phyloP scores from a whole-genome alignment of 2,113 vertebrate species.

The Scortum barcoo region DNA sequence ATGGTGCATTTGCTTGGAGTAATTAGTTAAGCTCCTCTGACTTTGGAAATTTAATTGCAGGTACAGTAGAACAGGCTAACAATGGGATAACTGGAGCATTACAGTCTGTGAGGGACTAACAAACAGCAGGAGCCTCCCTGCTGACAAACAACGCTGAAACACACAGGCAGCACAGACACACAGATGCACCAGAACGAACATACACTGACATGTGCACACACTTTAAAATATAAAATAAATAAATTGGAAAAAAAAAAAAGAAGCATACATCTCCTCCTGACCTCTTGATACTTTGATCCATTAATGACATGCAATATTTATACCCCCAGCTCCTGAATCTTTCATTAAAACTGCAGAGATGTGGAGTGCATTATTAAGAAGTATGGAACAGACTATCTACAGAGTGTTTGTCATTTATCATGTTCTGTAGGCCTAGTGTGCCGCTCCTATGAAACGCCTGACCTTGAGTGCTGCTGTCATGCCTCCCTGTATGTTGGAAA shows the following conservation, averaged over 20 bases:
- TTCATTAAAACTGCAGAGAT: slow-evolving; percentile 67
- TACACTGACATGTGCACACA: not conserved
- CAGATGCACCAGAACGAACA: not conserved
- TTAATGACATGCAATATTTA: slow-evolving; percentile 78
- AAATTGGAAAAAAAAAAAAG: slow-evolving; percentile 6
- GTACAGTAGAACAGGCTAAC: slow-evolving; percentile 72
- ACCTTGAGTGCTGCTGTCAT: slow-evolving; percentile 61
- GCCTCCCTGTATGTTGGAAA: slow-evolving; percentile 27
- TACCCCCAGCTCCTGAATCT: slow-evolving; percentile 69
- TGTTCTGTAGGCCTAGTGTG: slow-evolving; percentile 23
- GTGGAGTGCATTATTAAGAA: slow-evolving; percentile 66
- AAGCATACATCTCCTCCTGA: slow-evolving; percentile 45
- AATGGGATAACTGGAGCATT: slow-evolving; percentile 76
- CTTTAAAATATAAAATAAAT: too few species aligned
- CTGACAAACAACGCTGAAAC: slow-evolving; percentile 33
- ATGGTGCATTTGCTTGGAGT: slow-evolving; percentile 74
- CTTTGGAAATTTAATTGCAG: slow-evolving; percentile 83
- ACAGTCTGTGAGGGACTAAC: slow-evolving; percentile 56
- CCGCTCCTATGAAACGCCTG: slow-evolving; percentile 30
- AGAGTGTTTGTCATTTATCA: slow-evolving; percentile 68
- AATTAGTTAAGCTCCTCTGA: slow-evolving; percentile 80
- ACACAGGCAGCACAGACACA: slow-evolving; percentile 7
- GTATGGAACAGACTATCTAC: slow-evolving; percentile 33
- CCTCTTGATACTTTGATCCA: slow-evolving; percentile 70
- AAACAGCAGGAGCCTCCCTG: slow-evolving; percentile 60